Evolutionary conservation across 2,888 invertebrate genomes (phyloP), one percentile per base, ranked within the genome.

Genomic region (Pollenia griseotomentosa): DNA sequence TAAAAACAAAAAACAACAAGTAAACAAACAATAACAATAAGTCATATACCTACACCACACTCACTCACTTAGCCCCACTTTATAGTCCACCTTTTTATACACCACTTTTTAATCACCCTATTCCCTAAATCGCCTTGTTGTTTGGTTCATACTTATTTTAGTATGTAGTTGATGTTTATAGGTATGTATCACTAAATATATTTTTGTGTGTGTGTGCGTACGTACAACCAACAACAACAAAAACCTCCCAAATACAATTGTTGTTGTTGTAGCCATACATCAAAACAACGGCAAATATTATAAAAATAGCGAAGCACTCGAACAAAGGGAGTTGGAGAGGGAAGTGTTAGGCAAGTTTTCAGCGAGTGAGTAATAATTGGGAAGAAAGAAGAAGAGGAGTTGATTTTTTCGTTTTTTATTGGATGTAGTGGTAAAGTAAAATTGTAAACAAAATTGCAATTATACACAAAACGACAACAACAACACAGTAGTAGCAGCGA

Each of bases 361-460:
- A 33, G 33, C 40, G 42, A 75, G 44, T 83, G 80, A 80, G 53
- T 81, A 65, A 63, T 61, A 81, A 66, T 51, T 70, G 2, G 6
- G 3, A 53, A 66, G n/a, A 19, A 9, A 7, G n/a, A n/a, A n/a
- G 12, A 6, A 51, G 33, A 40, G 14, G 42, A 11, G 19, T 14
- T 23, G 23, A 40, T 23, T 40, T 48, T 40, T 23, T 77, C 2
- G 23, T 23, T 23, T 55, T 33, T 33, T 33, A 33, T 33, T 33
- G 33, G 1, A 0, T 1, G 44, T 77, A 44, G 55, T 44, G 65
- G 79, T 51, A 71, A 33, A 57, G 44, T 57, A 59, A 78, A 73
- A 73, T 73, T 73, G 66, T 66, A 79, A 78, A 78, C 83, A 83
- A 83, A 83, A 57, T 71, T 40, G n/a, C 55, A 77, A 77, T 70